phyloP scores from a whole-genome alignment of 2,797 vertebrate species.

The Cheirogaleus major region DNA sequence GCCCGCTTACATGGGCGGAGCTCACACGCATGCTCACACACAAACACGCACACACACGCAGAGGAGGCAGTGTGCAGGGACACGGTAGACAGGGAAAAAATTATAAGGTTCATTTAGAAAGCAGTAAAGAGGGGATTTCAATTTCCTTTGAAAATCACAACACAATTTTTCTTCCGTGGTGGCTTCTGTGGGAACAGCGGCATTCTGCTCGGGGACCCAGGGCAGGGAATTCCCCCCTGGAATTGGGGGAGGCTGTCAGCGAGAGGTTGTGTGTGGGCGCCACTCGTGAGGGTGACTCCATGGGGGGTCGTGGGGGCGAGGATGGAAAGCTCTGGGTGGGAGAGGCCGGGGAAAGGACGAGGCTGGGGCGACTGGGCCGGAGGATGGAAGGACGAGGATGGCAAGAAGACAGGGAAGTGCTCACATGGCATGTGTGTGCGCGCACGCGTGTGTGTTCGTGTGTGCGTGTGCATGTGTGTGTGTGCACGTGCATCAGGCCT shows the following conservation, averaged over 20 bases:
- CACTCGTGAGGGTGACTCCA: neutral
- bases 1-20: rapidly evolving
- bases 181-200: slow-evolving; percentile 14
- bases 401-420: neutral
- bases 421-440: rapidly evolving
- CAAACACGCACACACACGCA: neutral
- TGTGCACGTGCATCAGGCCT: neutral
- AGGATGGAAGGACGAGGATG: neutral
- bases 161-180: slow-evolving; percentile 55
- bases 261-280: neutral
- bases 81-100: slow-evolving; percentile 60
- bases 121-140: slow-evolving; percentile 79
- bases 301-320: rapidly evolving
- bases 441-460: neutral
- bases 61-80: neutral
- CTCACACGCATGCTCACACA: neutral
- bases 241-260: rapidly evolving
- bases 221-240: no score
- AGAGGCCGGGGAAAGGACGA: no score
- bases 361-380: no score
- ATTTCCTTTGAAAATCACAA: slow-evolving; percentile 78
- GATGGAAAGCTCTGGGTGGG: neutral
- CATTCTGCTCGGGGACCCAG: neutral
- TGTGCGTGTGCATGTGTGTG: no score
- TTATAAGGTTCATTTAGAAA: slow-evolving; percentile 79